phyloP scores from a whole-genome alignment of 2,888 invertebrate genomes.

The Ephialtes manifestator region DNA sequence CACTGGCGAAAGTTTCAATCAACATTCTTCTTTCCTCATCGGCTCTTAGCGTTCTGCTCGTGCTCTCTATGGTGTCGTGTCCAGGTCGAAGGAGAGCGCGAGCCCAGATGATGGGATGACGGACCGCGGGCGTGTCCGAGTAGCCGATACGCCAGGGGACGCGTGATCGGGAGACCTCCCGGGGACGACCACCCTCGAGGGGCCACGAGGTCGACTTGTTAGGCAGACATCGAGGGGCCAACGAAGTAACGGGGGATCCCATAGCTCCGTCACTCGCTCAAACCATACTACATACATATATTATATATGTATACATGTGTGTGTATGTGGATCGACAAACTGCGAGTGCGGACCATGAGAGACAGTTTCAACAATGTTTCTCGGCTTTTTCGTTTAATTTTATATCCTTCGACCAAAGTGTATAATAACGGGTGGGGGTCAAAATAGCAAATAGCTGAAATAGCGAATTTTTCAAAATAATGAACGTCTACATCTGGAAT shows the following conservation, averaged over 20 bases:
- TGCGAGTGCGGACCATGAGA: not conserved
- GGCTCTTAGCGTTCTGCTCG: slow-evolving; percentile 25
- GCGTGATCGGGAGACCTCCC: slow-evolving; percentile 85
- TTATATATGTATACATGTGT: not conserved
- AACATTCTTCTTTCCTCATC: slow-evolving; percentile 34
- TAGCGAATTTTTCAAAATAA: too few species aligned
- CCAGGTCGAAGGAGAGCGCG: slow-evolving; percentile 66
- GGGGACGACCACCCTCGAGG: slow-evolving; percentile 84
- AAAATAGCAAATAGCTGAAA: too few species aligned
- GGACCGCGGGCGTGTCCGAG: slow-evolving; percentile 84
- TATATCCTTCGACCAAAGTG: not conserved
- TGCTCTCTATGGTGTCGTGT: slow-evolving; percentile 63
- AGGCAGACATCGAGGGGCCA: slow-evolving; percentile 79
- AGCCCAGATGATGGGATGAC: slow-evolving; percentile 82
- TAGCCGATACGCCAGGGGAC: slow-evolving; percentile 81
- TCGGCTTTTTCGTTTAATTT: not conserved
- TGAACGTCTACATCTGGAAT: too few species aligned
- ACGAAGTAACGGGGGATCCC: slow-evolving; percentile 68
- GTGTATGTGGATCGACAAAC: not conserved
- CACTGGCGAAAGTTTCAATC: slow-evolving; percentile 2
- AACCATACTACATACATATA: slow-evolving; percentile 20
- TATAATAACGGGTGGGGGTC: too few species aligned
- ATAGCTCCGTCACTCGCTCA: slow-evolving; percentile 54
- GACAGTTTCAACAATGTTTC: slow-evolving; percentile 44
- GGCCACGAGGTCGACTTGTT: slow-evolving; percentile 85